These are phyloP conservation scores for Sclerodermus sp. DNA, from an alignment of 2,888 invertebrate genomes.

Conservation along the genomic window DNA sequence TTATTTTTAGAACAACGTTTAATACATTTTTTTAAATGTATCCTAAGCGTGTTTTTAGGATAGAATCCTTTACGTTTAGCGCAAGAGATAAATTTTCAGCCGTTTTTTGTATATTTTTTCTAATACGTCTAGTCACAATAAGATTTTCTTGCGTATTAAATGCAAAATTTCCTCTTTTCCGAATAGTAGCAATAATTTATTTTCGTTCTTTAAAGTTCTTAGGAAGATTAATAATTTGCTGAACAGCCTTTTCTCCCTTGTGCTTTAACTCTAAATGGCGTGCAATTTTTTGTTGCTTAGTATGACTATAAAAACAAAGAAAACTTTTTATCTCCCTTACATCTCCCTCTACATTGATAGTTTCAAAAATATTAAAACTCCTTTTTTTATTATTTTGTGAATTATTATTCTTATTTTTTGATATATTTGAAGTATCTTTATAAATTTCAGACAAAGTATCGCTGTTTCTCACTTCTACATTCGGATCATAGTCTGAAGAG, in stretches of 20 bases:
- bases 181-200: constrained; percentile 15
- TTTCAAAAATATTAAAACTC: neutral
- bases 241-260: constrained; percentile 9
- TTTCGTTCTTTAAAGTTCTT: constrained; percentile 9
- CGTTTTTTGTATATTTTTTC: constrained; percentile 4
- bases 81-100: constrained; percentile 22
- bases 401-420: neutral
- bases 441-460: no score
- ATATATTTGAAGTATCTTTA: no score
- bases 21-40: constrained; percentile 15
- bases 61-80: constrained; percentile 23
- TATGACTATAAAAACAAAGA: constrained; percentile 14
- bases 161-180: constrained; percentile 24
- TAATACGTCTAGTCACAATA: constrained; percentile 25
- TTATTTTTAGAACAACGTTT: constrained; percentile 1
- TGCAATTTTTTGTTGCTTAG: constrained; percentile 15
- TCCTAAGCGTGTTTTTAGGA: constrained; percentile 17
- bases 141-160: constrained; percentile 22
- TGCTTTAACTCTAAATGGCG: constrained; percentile 12
- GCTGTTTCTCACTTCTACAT: no score
- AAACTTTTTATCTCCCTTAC: constrained; percentile 11
- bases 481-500: constrained; percentile 3
- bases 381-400: neutral
- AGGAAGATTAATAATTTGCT: constrained; percentile 12
- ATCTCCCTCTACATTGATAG: constrained; percentile 7